Percentiles rank a stretch among this genome's conserved stretches.
Conservation (phyloP, 2,113 vertebrate species). For the Aspidoscelis tigris region DNA sequence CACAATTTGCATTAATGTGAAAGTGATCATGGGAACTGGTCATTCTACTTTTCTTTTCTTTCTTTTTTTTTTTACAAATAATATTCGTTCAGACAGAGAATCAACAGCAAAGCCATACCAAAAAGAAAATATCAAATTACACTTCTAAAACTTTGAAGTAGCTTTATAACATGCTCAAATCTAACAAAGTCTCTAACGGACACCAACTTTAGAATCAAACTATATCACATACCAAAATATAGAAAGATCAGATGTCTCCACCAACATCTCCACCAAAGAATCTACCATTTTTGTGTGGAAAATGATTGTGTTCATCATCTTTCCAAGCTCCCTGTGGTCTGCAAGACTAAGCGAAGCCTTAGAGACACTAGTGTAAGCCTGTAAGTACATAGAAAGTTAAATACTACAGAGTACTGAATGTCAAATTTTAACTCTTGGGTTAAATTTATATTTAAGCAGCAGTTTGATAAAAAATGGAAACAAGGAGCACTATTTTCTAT, state of each 20-base stretch:
- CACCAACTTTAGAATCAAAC: background rate
- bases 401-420: background rate
- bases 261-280: conserved; percentile 98
- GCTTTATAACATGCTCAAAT: background rate
- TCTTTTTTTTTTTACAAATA: background rate
- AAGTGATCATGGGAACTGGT: background rate
- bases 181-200: background rate
- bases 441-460: background rate
- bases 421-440: background rate
- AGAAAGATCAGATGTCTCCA: conserved; percentile 97
- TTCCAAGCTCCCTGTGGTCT: conserved; percentile 97
- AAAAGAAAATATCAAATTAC: too few species aligned
- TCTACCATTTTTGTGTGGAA: conserved; percentile 99
- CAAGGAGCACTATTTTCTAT: background rate
- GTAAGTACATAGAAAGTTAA: conserved; percentile 17
- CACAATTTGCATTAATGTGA: background rate
- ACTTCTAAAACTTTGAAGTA: background rate
- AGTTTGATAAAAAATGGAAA: background rate
- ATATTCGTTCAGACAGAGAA: background rate
- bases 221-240: conserved; percentile 91
- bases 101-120: too few species aligned
- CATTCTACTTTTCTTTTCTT: background rate
- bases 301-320: conserved; percentile 99
- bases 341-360: conserved; percentile 94
- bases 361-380: conserved; percentile 98